Evolutionary conservation across 2,888 invertebrate species (phyloP), one percentile per base, ranked within the genome.

Genomic region (Oeneis ivallda): DNA sequence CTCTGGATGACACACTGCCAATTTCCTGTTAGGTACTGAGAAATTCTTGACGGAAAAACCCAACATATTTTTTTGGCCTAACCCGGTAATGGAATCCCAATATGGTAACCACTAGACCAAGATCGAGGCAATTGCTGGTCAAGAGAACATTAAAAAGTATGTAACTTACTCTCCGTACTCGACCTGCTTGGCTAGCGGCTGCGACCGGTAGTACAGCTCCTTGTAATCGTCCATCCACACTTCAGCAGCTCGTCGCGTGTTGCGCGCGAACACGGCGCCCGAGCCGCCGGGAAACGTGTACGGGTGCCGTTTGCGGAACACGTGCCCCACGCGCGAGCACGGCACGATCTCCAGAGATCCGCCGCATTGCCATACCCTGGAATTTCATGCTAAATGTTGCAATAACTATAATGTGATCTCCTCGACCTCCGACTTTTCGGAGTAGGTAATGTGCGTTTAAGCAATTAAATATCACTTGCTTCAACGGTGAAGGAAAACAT

Each of bases 151-250:
- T 26, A 2, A 4, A 39, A 39, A 50, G 11, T 6, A 6, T 41
- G 53, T 59, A 66, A 93, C 96, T 94, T 91, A 98, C 97, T 96
- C 96, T 93, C 97, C 97, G 83, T 94, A 97, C 62, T 97, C 95
- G 72, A 98, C 96, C 81, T 96, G 96, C 81, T 96, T 96, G 15
- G 97, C 97, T 65, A 97, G 85, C 59, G 97, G 97, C 73, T 99
- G 99, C 1, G 98, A 96, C 65, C 96, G 94, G 82, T 98, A 98
- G 87, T 99, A 99, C 81, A 96, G 97, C 78, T 98, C 95, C 86
- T 99, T 99, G 90, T 97, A 99, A 70, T 98, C 98, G 82, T 99
- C 99, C 98, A 99, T 98, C 99, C 99, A 99, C 11, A 99, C 99
- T 89, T 99, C 99, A 0, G 99, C 99, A 0, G 99, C 99, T 72